Evolutionary conservation across 1,140 invertebrate species (phyloP).

Genomic region (Paracyclopina nana): DNA sequence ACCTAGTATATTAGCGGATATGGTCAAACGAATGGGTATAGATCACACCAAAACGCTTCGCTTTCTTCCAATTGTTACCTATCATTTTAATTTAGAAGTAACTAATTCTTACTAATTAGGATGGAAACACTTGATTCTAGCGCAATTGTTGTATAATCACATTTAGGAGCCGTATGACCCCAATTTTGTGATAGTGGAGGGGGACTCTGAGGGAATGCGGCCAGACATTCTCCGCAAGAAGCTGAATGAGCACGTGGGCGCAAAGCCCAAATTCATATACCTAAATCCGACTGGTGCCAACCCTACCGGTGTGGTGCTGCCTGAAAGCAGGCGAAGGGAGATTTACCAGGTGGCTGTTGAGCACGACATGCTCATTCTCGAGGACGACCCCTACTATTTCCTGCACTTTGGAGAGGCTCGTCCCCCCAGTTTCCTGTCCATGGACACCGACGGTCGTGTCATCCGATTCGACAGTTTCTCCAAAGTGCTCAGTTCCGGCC

Average conservation of each 20-base stretch:
- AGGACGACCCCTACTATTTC: slow-evolving; percentile 61
- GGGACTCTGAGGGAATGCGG: slow-evolving; percentile 5
- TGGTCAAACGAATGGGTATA: no score
- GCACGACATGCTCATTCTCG: slow-evolving; percentile 53
- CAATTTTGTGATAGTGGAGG: not conserved
- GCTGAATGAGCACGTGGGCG: not conserved
- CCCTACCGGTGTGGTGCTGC: slow-evolving; percentile 44
- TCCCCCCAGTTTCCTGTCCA: slow-evolving; percentile 43
- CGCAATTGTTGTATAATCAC: no score
- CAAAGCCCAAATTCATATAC: slow-evolving; percentile 31
- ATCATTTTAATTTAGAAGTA: no score
- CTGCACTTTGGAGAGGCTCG: slow-evolving; percentile 41
- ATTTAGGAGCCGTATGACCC: not conserved
- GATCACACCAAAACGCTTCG: no score
- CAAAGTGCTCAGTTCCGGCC: slow-evolving; percentile 49
- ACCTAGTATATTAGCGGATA: no score
- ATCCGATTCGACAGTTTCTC: slow-evolving; percentile 57
- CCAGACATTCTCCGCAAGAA: slow-evolving; percentile 5
- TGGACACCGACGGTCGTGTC: slow-evolving; percentile 53
- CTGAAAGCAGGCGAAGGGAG: slow-evolving; percentile 40
- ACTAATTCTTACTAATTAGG: no score
- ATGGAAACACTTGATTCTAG: no score
- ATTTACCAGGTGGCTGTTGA: slow-evolving; percentile 51
- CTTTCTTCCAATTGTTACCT: no score
- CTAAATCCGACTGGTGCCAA: slow-evolving; percentile 42